These are phyloP conservation scores for Cantharis rustica DNA, from an alignment of 2,888 invertebrate species.

Conservation along the genomic window DNA sequence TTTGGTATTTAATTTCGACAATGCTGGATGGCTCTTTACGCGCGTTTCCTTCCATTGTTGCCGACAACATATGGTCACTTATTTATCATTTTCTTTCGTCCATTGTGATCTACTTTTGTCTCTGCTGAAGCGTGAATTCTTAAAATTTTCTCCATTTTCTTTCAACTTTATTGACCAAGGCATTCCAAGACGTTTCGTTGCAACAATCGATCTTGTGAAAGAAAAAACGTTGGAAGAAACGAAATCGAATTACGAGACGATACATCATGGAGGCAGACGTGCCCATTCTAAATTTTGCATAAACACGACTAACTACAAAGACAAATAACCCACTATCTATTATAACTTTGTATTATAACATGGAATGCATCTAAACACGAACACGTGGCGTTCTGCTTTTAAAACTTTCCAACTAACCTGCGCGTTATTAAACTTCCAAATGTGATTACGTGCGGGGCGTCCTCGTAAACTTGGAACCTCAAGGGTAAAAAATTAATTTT, in stretches of 20 bases:
- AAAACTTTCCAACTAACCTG: background rate
- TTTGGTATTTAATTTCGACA: background rate
- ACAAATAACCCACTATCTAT: background rate
- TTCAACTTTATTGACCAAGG: background rate
- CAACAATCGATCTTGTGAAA: background rate
- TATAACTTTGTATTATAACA: background rate
- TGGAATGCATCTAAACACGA: background rate
- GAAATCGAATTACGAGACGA: background rate
- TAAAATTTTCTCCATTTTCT: slow-evolving; percentile 3
- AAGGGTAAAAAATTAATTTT: slow-evolving; percentile 11
- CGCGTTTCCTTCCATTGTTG: background rate
- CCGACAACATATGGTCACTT: slow-evolving; percentile 1
- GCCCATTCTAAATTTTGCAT: background rate
- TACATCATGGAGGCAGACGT: background rate
- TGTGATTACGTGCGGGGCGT: background rate
- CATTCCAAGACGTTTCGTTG: background rate
- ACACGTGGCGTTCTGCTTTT: background rate
- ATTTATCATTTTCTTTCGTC: background rate
- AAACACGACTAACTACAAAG: background rate
- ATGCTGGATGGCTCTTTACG: background rate
- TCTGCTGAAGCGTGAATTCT: slow-evolving; percentile 1
- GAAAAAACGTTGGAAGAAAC: background rate
- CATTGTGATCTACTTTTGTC: background rate
- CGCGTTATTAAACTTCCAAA: slow-evolving; percentile 2
- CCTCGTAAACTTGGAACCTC: background rate